These are phyloP conservation scores for Pterophyllum scalare DNA, from an alignment of 2,113 vertebrate genomes.

Conservation along the genomic window DNA sequence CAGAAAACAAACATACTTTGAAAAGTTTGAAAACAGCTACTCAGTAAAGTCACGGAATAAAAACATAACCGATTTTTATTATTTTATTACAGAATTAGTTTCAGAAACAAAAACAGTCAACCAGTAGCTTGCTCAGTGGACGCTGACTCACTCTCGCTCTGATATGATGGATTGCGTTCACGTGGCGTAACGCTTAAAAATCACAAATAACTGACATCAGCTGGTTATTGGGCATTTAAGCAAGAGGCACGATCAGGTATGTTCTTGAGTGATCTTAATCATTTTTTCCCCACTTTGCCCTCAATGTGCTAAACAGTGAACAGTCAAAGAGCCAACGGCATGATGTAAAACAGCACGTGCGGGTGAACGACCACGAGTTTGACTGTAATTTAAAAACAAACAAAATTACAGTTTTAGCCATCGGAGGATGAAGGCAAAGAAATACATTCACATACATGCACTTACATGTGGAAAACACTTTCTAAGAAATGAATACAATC, in stretches of 20 bases:
- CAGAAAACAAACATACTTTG: background rate
- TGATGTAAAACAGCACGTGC: background rate
- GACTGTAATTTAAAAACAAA: background rate
- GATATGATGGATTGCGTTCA: background rate
- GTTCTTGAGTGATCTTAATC: background rate
- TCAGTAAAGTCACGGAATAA: background rate
- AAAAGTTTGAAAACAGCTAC: background rate
- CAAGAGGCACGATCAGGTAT: background rate
- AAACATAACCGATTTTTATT: background rate
- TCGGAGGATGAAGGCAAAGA: background rate
- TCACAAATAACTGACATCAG: background rate
- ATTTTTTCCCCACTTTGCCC: background rate
- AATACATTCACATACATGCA: background rate
- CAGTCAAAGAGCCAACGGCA: background rate
- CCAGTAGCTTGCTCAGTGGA: background rate
- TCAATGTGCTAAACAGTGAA: background rate
- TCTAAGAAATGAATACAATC: background rate
- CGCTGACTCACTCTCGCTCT: background rate
- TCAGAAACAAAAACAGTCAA: slow-evolving; percentile 16
- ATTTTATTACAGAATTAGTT: slow-evolving; percentile 52
- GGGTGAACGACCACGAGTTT: background rate
- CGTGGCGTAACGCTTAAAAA: background rate
- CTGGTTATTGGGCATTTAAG: background rate
- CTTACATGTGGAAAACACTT: background rate
- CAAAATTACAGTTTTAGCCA: background rate